Evolutionary conservation across 2,797 vertebrate species (phyloP), one percentile per base, ranked within the genome.

Genomic region (Catostomus latipinnis): DNA sequence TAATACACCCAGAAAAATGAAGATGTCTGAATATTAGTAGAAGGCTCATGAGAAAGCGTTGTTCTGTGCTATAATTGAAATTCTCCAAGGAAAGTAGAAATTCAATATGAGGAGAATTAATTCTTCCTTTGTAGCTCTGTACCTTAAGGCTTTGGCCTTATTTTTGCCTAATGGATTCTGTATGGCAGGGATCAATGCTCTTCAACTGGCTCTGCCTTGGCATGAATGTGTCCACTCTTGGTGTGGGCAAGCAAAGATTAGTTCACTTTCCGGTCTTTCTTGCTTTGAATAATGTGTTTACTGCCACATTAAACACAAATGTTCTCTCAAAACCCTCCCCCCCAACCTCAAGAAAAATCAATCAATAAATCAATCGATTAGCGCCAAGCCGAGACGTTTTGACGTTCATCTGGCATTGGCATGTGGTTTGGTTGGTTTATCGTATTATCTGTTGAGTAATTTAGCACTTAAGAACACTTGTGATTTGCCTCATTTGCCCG

Each of bases 111-210:
- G 81, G 83, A 88, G 83, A 90, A 90, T 91, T 78, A 86, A 91
- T 90, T 90, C 80, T 82, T 87, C 81, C 85, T 73, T 46, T 54
- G 81, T 84, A 86, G 85, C 88, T 68, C 71, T 69, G 80, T 82
- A 81, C 74, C 88, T 83, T 80, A 76, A 84, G 71, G 80, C 84
- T 87, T 82, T 84, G 83, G 74, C 85, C 81, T 34, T 91, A 91
- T 92, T 92, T 92, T 90, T 74, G 76, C 75, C 83, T 88, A 87
- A 91, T 90, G 87, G 71, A 77, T 90, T 89, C 69, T 74, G 86
- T 86, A 83, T 76, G 82, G 81, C 79, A 22, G 53, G 71, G 84
- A 92, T 93, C 90, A 88, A 90, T 92, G 80, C 58, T 48, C 16
- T 14, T 62, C n/a, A 70, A 56, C 63, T 9, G 43, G 57, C 45